These are phyloP conservation scores for Neoitamus cyanurus DNA, from an alignment of 2,888 invertebrate genomes.

Conservation along the genomic window DNA sequence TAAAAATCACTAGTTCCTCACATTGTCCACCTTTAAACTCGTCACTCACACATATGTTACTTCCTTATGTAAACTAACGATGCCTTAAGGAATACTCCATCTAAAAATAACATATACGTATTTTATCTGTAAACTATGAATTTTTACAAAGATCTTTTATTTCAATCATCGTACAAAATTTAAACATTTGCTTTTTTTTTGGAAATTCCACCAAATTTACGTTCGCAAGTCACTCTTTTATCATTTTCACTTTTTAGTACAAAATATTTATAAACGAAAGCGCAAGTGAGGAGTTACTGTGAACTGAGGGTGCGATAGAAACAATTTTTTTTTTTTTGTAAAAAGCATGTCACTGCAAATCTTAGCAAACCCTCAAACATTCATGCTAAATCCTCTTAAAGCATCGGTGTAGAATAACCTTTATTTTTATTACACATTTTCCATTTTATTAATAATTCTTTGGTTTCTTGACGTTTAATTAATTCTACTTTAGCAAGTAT, in stretches of 20 bases:
- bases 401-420: neutral
- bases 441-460: neutral
- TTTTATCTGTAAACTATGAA: slow-evolving; percentile 11
- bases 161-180: slow-evolving; percentile 31
- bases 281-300: neutral
- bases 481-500: neutral
- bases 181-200: neutral
- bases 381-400: slow-evolving; percentile 25
- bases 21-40: neutral
- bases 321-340: neutral
- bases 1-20: slow-evolving; percentile 1
- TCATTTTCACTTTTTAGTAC: neutral
- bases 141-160: slow-evolving; percentile 10
- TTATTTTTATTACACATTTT: neutral
- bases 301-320: neutral
- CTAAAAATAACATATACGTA: slow-evolving; percentile 27
- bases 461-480: neutral
- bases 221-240: neutral
- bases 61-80: slow-evolving; percentile 34
- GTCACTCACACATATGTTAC: neutral
- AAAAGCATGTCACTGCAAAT: neutral
- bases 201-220: neutral
- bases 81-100: slow-evolving; percentile 39
- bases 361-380: neutral
- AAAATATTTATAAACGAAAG: neutral